These are phyloP conservation scores for Caenorhabditis latens DNA, from an alignment of 1,140 invertebrate genomes.

Conservation along the genomic window DNA sequence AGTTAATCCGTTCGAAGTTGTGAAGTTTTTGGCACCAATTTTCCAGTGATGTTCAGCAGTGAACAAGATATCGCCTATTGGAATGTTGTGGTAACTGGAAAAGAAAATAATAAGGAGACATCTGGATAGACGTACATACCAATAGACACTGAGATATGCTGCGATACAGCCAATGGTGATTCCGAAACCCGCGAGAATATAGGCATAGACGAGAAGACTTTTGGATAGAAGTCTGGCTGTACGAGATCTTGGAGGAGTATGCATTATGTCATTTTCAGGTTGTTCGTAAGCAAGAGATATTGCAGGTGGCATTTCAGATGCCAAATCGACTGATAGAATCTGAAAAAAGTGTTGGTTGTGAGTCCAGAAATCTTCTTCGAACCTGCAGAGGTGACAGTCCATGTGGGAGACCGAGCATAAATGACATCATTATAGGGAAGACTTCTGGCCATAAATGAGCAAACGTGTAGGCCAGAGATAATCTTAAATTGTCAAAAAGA, in stretches of 20 bases:
- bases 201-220: conserved; percentile 69
- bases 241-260: conserved; percentile 71
- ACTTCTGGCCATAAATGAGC: conserved; percentile 78
- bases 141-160: conserved; percentile 75
- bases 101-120: neutral
- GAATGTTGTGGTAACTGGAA: conserved; percentile 72
- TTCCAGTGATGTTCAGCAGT: conserved; percentile 75
- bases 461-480: conserved; percentile 77
- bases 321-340: conserved; percentile 72
- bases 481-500: conserved; percentile 68
- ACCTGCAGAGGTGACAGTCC: conserved; percentile 71
- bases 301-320: conserved; percentile 73
- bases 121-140: conserved; percentile 66
- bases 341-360: neutral
- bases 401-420: conserved; percentile 75
- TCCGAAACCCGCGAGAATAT: conserved; percentile 72
- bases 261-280: conserved; percentile 78
- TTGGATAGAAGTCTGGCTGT: conserved; percentile 59
- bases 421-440: conserved; percentile 76
- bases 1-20: conserved; percentile 64
- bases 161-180: conserved; percentile 75
- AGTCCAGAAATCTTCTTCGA: neutral
- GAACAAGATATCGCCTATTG: conserved; percentile 71
- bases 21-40: conserved; percentile 71
- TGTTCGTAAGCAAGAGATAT: conserved; percentile 78